Conservation (phyloP, 2,888 invertebrate species). For the Mamestra brassicae region DNA sequence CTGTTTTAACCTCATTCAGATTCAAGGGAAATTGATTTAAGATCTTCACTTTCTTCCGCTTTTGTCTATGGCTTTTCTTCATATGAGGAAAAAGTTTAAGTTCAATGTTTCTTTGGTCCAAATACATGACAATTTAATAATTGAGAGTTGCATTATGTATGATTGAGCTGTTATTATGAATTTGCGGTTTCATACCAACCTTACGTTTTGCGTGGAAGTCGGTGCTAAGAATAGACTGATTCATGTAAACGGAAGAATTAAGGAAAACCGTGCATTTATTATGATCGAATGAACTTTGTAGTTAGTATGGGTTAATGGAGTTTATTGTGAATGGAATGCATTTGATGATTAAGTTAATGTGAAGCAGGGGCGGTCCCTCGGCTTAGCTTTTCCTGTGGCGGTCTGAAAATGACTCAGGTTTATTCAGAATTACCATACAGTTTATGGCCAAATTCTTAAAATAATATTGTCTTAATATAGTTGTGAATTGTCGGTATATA, state of each 20-base stretch:
- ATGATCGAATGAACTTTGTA: background rate
- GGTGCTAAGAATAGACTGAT: conserved; percentile 15
- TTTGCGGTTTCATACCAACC: background rate
- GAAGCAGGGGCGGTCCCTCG: conserved; percentile 12
- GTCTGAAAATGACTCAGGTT: conserved; percentile 1
- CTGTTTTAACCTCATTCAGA: no score
- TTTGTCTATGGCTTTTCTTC: background rate
- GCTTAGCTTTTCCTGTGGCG: background rate
- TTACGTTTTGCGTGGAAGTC: conserved; percentile 1
- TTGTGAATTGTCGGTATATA: background rate
- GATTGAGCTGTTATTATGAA: background rate
- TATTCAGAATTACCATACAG: background rate
- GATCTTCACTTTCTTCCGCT: no score
- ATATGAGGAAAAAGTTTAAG: background rate
- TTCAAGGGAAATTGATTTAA: no score
- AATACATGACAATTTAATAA: no score
- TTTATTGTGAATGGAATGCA: conserved; percentile 8
- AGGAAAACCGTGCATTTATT: conserved; percentile 29
- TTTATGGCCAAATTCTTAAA: background rate
- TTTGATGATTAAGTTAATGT: background rate
- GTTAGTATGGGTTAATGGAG: conserved; percentile 3
- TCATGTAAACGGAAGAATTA: background rate
- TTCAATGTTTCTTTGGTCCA: background rate
- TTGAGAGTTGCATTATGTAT: no score
- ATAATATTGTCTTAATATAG: background rate